These are phyloP conservation scores for Grantiella picta DNA, from an alignment of 2,113 vertebrate species.

Conservation along the genomic window DNA sequence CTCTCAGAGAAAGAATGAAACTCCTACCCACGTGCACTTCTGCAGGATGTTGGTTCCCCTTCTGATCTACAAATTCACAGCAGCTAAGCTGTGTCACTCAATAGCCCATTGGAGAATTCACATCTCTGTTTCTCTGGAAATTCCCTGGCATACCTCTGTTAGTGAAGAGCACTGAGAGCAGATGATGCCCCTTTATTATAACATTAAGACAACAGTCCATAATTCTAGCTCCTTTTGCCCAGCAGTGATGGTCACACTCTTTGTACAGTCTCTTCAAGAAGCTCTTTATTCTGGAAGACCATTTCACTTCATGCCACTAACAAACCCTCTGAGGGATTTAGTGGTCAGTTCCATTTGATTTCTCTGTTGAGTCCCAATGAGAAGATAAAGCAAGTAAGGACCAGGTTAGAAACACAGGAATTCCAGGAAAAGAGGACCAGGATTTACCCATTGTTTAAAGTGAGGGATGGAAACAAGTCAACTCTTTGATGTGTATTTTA, in stretches of 20 bases:
- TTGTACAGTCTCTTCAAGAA: background rate
- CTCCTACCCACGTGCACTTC: fast-evolving
- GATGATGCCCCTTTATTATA: background rate
- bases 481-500: background rate
- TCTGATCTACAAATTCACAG: background rate
- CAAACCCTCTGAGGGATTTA: background rate
- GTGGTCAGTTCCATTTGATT: background rate
- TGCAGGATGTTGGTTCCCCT: background rate
- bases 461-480: background rate
- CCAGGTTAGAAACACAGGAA: background rate
- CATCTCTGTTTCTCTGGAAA: background rate
- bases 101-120: background rate
- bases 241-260: background rate
- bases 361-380: background rate
- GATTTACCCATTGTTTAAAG: background rate
- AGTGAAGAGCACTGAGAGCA: background rate
- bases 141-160: background rate
- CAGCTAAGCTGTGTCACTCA: background rate
- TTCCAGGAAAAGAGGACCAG: background rate
- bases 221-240: background rate
- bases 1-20: background rate
- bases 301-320: background rate
- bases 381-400: background rate
- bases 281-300: background rate
- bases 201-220: background rate